Evolutionary conservation across 2,888 invertebrate genomes (phyloP), one percentile per base, ranked within the genome.

Genomic region (Choreutis nemorana): DNA sequence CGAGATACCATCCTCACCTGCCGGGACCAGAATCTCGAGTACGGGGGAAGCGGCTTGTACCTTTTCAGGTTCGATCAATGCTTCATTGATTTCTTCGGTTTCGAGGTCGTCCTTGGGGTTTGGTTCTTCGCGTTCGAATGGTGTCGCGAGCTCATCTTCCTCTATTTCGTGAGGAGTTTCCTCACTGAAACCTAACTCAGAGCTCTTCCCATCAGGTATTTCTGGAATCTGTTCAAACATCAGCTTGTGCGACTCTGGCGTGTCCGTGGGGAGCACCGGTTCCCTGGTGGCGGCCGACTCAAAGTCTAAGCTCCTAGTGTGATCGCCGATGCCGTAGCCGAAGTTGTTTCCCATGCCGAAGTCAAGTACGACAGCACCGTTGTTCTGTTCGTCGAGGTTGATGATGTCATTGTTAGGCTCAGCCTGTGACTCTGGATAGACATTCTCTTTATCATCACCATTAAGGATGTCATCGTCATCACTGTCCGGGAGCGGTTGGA

Each of bases 401-500:
- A 67, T 46, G 26, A 60, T 62, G 35, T 75, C 77, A 45, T 72
- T 77, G 41, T 73, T 67, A 21, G 73, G 68, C 52, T 70, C 73
- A 10, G 45, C 45, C 27, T 40, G 32, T 35, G 55, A 50, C 22
- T 48, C 56, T 25, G 72, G 72, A 15, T 50, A 50, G 28, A 71
- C 36, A 37, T 75, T 77, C 51, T 77, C 77, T 41, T 77, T 73
- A 15, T 71, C 65, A 31, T 45, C 42, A 32, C 50, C 54, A 18
- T 29, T 35, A 8, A 27, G 25, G 32, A 42, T 48, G 32, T 58
- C 73, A 26, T 78, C 75, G 40, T 83, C 80, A 31, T 83, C 82
- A 41, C 71, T 70, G 39, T 80, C 77, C 1, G 84, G 84, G 26
- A 84, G 48, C 10, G 63, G 45, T 41, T 83, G 84, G 12, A 84